Conservation (phyloP, 1,140 invertebrate species). For the Pogonognathellus flavescens region DNA sequence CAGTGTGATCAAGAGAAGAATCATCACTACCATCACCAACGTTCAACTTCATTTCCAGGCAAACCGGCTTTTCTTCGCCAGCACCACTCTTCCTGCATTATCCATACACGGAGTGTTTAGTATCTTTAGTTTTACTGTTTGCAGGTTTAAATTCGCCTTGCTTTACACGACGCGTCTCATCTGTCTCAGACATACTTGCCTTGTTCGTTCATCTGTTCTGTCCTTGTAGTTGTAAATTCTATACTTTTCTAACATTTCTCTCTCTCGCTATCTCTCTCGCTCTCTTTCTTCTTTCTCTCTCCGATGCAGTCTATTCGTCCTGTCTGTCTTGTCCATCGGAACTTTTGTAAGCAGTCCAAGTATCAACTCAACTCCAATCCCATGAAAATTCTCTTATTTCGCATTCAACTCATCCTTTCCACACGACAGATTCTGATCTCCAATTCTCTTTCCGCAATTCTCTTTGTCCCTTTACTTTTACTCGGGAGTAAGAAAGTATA, state of each 20-base stretch:
- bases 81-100: too few species aligned
- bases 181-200: conserved; percentile 23
- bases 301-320: background rate
- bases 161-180: background rate
- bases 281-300: background rate
- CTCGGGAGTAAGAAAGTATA: conserved; percentile 19
- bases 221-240: background rate
- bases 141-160: too few species aligned
- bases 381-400: conserved; percentile 44
- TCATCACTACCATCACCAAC: too few species aligned
- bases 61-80: too few species aligned
- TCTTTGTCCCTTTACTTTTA: conserved; percentile 47
- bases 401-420: conserved; percentile 46
- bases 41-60: too few species aligned
- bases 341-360: conserved; percentile 48
- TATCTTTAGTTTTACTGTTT: too few species aligned
- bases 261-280: background rate
- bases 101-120: too few species aligned
- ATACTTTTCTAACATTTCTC: background rate
- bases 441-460: conserved; percentile 45
- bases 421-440: conserved; percentile 48
- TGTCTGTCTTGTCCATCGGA: conserved; percentile 43
- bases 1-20: too few species aligned
- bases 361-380: conserved; percentile 33
- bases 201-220: conserved; percentile 19